Conservation (phyloP, 2,888 invertebrate species). For the Scaptomyza parva region DNA sequence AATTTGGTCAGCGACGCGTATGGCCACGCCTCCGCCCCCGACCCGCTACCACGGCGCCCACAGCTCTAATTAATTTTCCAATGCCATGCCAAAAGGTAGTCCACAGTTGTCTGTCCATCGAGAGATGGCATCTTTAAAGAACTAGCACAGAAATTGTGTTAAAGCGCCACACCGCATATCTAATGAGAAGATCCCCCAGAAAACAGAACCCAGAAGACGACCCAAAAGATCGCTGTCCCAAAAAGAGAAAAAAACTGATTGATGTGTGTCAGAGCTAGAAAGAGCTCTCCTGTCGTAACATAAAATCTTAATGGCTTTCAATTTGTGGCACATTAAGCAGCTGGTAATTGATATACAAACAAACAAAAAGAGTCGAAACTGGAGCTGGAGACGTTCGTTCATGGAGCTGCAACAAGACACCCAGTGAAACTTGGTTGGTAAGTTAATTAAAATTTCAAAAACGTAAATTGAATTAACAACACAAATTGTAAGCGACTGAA, state of each 20-base stretch:
- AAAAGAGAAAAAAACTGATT: constrained; percentile 68
- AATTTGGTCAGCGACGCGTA: constrained; percentile 63
- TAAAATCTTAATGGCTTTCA: constrained; percentile 73
- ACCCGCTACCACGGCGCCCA: constrained; percentile 13
- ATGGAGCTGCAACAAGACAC: constrained; percentile 24
- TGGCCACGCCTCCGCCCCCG: constrained; percentile 33
- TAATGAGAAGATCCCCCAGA: constrained; percentile 56
- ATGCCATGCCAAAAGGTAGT: constrained; percentile 51
- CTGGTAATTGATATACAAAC: constrained; percentile 67
- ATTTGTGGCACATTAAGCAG: constrained; percentile 77
- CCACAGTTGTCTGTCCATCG: constrained; percentile 50
- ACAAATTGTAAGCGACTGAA: constrained; percentile 72
- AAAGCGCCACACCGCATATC: constrained; percentile 60
- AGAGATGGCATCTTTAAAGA: constrained; percentile 39
- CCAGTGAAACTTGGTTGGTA: constrained; percentile 58
- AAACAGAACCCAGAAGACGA: constrained; percentile 6
- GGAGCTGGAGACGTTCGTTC: neutral
- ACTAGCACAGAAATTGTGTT: constrained; percentile 48
- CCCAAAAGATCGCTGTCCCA: constrained; percentile 32
- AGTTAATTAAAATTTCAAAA: constrained; percentile 82
- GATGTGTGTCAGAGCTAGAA: constrained; percentile 61
- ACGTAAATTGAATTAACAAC: constrained; percentile 81
- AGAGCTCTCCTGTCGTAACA: constrained; percentile 26
- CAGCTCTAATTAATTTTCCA: constrained; percentile 74
- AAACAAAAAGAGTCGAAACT: constrained; percentile 17